Evolutionary conservation across 2,888 invertebrate genomes (phyloP).

Genomic region (Leptarthrus brevirostris): DNA sequence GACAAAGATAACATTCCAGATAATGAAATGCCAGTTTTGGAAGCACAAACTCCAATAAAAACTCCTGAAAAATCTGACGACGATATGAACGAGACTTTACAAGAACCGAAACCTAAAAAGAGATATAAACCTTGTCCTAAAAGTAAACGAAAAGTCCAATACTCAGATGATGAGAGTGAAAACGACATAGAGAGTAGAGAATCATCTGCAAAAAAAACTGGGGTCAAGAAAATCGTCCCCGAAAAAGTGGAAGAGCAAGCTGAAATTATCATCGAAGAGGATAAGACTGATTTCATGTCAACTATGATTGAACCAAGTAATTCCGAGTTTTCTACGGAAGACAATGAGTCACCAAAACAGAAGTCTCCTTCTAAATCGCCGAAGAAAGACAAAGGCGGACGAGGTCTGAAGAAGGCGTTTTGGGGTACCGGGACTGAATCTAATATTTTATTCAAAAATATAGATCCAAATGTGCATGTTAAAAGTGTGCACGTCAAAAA

Average conservation of each 20-base stretch:
- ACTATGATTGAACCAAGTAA: not conserved
- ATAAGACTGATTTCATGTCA: not conserved
- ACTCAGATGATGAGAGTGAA: conserved; percentile 46
- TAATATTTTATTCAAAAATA: conserved; percentile 51
- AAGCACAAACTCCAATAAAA: conserved; percentile 58
- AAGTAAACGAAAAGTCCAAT: conserved; percentile 45
- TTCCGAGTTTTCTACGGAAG: not conserved
- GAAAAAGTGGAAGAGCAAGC: not conserved
- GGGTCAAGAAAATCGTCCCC: not conserved
- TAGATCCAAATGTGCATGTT: conserved; percentile 60
- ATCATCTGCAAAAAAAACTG: not conserved
- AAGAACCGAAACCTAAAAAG: conserved; percentile 6
- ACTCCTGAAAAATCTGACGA: conserved; percentile 24
- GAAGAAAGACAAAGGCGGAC: not conserved
- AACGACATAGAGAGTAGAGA: not conserved
- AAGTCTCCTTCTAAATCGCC: not conserved
- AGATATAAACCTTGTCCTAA: conserved; percentile 52
- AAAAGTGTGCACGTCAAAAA: conserved; percentile 57
- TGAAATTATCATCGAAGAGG: conserved; percentile 11
- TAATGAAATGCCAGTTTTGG: conserved; percentile 57
- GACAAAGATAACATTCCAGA: not conserved
- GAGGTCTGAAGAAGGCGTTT: not conserved
- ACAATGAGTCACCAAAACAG: not conserved
- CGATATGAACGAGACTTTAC: not conserved
- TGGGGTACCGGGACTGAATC: not conserved